Evolutionary conservation across 1,140 invertebrate genomes (phyloP).

Genomic region (Macrostomum lignano): DNA sequence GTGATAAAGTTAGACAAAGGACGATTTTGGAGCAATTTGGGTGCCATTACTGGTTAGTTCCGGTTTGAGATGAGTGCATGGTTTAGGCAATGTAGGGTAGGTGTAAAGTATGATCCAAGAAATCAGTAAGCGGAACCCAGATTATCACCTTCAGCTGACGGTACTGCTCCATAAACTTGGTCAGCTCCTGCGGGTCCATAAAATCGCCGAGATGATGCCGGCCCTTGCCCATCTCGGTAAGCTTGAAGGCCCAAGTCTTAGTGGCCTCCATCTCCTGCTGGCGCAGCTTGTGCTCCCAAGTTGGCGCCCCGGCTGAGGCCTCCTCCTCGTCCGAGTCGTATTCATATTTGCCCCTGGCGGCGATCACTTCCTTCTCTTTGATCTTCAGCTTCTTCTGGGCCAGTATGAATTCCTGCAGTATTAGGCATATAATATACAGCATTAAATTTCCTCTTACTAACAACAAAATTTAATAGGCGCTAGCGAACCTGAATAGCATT

Average conservation of each 20-base stretch:
- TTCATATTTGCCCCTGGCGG: conserved; percentile 31
- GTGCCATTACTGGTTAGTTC: no score
- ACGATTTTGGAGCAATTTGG: no score
- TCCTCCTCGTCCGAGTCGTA: conserved; percentile 80
- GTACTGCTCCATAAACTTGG: conserved; percentile 59
- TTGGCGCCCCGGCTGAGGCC: conserved; percentile 58
- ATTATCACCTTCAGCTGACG: conserved; percentile 10
- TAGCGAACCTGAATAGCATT: no score
- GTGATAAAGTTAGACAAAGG: no score
- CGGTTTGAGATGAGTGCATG: no score
- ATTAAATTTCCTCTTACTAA: no score
- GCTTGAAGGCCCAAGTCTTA: conserved; percentile 47
- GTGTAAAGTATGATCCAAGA: conserved; percentile 1
- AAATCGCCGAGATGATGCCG: conserved; percentile 94
- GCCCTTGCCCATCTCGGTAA: conserved; percentile 50
- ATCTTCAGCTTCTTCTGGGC: neutral
- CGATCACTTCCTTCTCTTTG: neutral
- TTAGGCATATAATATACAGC: no score
- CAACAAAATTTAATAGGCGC: no score
- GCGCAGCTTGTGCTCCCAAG: conserved; percentile 71
- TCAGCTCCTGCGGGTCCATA: conserved; percentile 65
- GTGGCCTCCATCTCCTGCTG: conserved; percentile 64
- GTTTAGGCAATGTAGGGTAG: neutral
- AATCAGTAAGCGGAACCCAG: neutral
- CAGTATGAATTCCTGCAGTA: conserved; percentile 2